These are phyloP conservation scores for Ernsta delagoae DNA, from an alignment of 2,888 invertebrate genomes.

Conservation along the genomic window DNA sequence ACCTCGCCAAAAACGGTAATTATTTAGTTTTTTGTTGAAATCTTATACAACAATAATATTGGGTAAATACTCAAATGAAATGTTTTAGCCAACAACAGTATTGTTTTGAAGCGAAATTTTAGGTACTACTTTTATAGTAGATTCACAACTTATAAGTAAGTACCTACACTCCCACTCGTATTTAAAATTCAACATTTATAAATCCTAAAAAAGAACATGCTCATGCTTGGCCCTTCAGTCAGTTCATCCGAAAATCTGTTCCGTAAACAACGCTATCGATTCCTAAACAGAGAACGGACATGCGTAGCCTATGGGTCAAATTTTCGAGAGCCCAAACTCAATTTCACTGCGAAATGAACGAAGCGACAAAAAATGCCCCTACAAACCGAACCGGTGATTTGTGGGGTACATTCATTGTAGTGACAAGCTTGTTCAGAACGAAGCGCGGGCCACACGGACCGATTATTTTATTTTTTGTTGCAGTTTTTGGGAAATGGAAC, in stretches of 20 bases:
- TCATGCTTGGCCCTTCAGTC: conserved; percentile 25
- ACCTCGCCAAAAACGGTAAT: conserved; percentile 25
- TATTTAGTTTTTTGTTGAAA: not conserved
- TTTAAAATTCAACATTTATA: too few relatives aligned
- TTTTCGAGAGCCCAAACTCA: conserved; percentile 69
- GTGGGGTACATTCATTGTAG: conserved; percentile 80
- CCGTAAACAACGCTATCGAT: conserved; percentile 34
- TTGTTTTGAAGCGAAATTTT: too few relatives aligned
- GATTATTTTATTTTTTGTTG: conserved; percentile 45
- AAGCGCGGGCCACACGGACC: conserved; percentile 59
- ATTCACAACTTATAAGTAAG: too few relatives aligned
- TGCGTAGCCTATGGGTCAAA: conserved; percentile 54
- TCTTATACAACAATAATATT: too few relatives aligned
- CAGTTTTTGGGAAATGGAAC: conserved; percentile 18
- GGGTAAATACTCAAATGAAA: too few relatives aligned
- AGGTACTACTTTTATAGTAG: too few relatives aligned
- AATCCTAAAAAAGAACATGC: too few relatives aligned
- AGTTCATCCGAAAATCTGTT: conserved; percentile 50
- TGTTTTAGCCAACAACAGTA: too few relatives aligned
- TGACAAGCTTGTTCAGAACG: conserved; percentile 73
- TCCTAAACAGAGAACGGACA: conserved; percentile 27
- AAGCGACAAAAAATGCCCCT: conserved; percentile 72
- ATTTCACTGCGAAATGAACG: conserved; percentile 77
- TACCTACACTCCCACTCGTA: too few relatives aligned
- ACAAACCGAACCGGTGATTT: conserved; percentile 77